Evolutionary conservation across 23 tunicate genomes (phyloP).

Genomic region (Ciona savignyi): DNA sequence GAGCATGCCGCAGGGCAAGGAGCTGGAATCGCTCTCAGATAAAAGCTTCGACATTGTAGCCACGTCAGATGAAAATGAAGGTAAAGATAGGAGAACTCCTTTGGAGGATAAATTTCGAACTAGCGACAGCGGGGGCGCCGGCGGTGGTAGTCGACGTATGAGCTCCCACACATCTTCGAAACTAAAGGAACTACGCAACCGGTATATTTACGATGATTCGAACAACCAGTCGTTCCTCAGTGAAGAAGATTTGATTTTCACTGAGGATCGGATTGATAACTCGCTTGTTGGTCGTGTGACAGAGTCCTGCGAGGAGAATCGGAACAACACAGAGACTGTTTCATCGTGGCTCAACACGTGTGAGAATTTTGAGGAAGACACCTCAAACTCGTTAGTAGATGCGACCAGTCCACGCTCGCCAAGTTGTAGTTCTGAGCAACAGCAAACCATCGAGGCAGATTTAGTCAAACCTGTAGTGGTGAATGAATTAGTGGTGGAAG

Average conservation of each 20-base stretch:
- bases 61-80: slow-evolving; percentile 6
- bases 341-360: slow-evolving; percentile 12
- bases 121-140: background rate
- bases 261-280: background rate
- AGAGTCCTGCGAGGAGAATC: background rate
- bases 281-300: background rate
- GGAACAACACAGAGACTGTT: background rate
- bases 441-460: background rate
- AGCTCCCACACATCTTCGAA: slow-evolving; percentile 1
- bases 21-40: background rate
- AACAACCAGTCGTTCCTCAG: slow-evolving; percentile 4
- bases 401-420: background rate
- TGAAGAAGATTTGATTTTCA: background rate
- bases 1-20: slow-evolving; percentile 9
- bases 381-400: background rate
- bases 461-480: background rate
- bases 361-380: background rate
- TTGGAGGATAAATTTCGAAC: background rate
- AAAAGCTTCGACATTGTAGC: background rate
- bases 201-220: slow-evolving; percentile 16
- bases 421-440: background rate
- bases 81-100: background rate
- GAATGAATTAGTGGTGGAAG: slow-evolving; percentile 1
- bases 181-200: slow-evolving; percentile 14
- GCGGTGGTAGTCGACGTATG: slow-evolving; percentile 1